Evolutionary conservation across 2,113 vertebrate genomes (phyloP).

Genomic region (Anolis sagrei): DNA sequence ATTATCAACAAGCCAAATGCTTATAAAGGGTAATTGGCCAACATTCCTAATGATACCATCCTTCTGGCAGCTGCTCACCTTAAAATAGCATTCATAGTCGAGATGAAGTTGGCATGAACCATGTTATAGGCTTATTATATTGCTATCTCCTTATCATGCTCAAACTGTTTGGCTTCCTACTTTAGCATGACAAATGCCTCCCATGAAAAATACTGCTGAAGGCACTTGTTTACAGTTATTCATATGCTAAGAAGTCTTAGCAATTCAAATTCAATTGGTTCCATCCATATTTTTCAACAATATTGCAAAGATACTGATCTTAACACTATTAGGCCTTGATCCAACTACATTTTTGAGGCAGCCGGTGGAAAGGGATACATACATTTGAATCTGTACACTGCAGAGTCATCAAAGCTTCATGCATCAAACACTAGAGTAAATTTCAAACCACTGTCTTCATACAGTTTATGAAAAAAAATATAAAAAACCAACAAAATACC

Average conservation of each 20-base stretch:
- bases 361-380: not conserved
- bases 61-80: not conserved
- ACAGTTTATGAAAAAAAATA: not conserved
- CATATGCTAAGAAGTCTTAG: not conserved
- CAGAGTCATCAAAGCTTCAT: not conserved
- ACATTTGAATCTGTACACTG: not conserved
- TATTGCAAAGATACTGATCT: not conserved
- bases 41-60: not conserved
- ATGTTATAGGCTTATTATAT: not conserved
- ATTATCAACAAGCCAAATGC: not conserved
- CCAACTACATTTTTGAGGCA: not conserved
- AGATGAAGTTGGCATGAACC: not conserved
- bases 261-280: not conserved
- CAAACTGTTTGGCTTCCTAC: not conserved
- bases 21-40: not conserved
- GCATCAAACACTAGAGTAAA: not conserved
- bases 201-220: not conserved
- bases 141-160: not conserved
- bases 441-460: not conserved
- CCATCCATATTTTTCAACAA: not conserved
- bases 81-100: not conserved
- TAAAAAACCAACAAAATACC: too few species aligned
- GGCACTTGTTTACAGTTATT: not conserved
- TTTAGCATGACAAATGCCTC: not conserved
- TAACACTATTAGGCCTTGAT: not conserved